Percentiles rank a stretch among this genome's conserved stretches.
These are phyloP conservation scores for Sinocyclocheilus grahami DNA, from an alignment of 2,113 vertebrate genomes.

Conservation along the genomic window DNA sequence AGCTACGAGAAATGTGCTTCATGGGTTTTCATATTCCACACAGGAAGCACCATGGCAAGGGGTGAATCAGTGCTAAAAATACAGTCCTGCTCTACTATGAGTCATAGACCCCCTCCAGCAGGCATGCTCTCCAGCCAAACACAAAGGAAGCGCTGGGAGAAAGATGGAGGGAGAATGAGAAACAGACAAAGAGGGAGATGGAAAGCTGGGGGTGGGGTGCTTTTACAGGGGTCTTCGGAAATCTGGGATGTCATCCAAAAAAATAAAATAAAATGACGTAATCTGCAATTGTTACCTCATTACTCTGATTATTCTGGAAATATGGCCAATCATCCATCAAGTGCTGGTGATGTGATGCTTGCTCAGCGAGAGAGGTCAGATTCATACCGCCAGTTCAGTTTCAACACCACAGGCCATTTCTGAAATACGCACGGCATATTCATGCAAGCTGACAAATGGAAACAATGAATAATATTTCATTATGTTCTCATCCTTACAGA, in stretches of 20 bases:
- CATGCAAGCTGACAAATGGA: not conserved
- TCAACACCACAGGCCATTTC: conserved; percentile 13
- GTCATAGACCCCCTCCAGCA: conserved; percentile 47
- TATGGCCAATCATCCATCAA: conserved; percentile 42
- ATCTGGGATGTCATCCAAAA: conserved; percentile 50
- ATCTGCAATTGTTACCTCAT: conserved; percentile 54
- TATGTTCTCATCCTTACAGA: conserved; percentile 19
- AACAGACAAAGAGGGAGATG: conserved; percentile 6
- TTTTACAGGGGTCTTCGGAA: conserved; percentile 34
- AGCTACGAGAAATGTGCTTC: conserved; percentile 10
- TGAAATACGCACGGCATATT: not conserved
- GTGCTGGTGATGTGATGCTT: conserved; percentile 40
- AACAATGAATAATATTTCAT: not conserved
- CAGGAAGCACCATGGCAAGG: conserved; percentile 33
- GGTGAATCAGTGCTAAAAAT: conserved; percentile 56
- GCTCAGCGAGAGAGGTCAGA: conserved; percentile 15
- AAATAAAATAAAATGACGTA: conserved; percentile 41
- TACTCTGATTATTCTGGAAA: conserved; percentile 48
- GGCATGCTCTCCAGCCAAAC: conserved; percentile 46
- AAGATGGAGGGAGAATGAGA: conserved; percentile 26
- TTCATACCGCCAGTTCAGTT: not conserved
- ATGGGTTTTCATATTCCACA: conserved; percentile 24
- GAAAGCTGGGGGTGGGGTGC: not conserved
- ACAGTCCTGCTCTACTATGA: conserved; percentile 53
- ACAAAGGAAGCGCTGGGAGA: conserved; percentile 27